Conservation (phyloP, 2,113 vertebrate species). For the Scophthalmus maximus region DNA sequence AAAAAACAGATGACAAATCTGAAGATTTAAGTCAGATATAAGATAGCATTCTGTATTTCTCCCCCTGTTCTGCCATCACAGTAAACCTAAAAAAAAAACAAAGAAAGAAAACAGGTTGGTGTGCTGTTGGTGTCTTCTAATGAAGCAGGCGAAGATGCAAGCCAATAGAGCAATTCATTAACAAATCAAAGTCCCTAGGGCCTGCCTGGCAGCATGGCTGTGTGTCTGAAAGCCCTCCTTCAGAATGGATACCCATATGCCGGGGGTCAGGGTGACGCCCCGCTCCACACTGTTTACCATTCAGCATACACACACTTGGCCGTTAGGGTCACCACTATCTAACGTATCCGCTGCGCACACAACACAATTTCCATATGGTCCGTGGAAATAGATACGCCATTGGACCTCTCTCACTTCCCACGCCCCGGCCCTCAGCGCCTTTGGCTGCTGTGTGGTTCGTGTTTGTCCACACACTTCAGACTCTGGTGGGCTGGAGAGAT, state of each 20-base stretch:
- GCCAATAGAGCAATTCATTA: conserved; percentile 99
- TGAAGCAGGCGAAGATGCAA: conserved; percentile 96
- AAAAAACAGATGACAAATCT: conserved; percentile 87
- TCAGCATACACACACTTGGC: conserved; percentile 91
- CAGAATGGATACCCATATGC: conserved; percentile 96
- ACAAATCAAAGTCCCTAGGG: conserved; percentile 98
- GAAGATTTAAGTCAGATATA: conserved; percentile 89
- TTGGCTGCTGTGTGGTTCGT: conserved; percentile 37
- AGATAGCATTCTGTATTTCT: conserved; percentile 87
- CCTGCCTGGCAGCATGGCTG: conserved; percentile 85
- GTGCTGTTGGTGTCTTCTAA: conserved; percentile 92
- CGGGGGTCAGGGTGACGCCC: conserved; percentile 92
- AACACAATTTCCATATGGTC: conserved; percentile 99
- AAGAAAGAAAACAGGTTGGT: conserved; percentile 77
- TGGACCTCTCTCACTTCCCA: conserved; percentile 91
- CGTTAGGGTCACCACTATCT: conserved; percentile 95
- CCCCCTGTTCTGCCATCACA: conserved; percentile 49
- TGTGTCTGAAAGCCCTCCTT: conserved; percentile 91
- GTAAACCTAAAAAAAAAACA: too few species aligned
- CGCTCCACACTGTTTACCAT: conserved; percentile 91
- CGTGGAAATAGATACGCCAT: conserved; percentile 92
- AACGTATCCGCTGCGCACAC: conserved; percentile 92
- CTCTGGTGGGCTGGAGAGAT: conserved; percentile 59
- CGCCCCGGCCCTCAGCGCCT: conserved; percentile 74
- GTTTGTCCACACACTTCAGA: conserved; percentile 49